Base-by-base conservation (phyloP, 2,888 invertebrate species). In the Drosophila neotestacea region DNA sequence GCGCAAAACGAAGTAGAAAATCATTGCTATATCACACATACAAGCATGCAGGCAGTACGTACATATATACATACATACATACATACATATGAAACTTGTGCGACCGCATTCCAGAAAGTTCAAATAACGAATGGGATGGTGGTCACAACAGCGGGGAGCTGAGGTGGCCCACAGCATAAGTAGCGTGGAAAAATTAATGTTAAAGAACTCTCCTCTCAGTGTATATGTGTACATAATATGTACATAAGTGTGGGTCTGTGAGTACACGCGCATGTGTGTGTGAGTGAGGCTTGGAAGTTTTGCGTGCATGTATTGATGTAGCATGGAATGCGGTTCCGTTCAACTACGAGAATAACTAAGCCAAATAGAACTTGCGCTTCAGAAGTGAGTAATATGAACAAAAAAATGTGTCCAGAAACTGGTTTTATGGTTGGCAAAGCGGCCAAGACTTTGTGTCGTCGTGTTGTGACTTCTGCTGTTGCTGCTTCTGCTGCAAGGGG, bases 21-120 rank as follows among this genome's bases (percentile, higher is more conserved):
- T 42, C 50, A 59, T 41, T 38, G 11, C 34, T 34, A 5, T 11
- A 30, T 11, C 36, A 59, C 22, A 71, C 28, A 50, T n/a, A 63
- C 52, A 52, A 3, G 41, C 44, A 56, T 6, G 48, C 36, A 39
- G 27, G 11, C 39, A 67, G 13, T 34, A 67, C 36, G 10, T 39
- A 48, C 16, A 9, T 32, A 34, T 16, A 55, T 44, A 47, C 42
- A 46, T 38, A 39, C 46, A 27, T 11, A n/a, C 38, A 44, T 65
- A 61, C 46, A 27, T 11, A n/a, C 38, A 44, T 65, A 61, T 56
- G 69, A 85, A 84, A 87, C 84, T 82, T 77, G 84, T 76, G 78
- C 79, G 83, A 81, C 88, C 73, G 79, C 86, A 87, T 87, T 87
- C 86, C 86, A 81, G 73, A 80, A 77, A 85, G 88, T 88, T 86